Evolutionary conservation across 2,888 invertebrate species (phyloP), one percentile per base, ranked within the genome.

Genomic region (Graphium colonna): DNA sequence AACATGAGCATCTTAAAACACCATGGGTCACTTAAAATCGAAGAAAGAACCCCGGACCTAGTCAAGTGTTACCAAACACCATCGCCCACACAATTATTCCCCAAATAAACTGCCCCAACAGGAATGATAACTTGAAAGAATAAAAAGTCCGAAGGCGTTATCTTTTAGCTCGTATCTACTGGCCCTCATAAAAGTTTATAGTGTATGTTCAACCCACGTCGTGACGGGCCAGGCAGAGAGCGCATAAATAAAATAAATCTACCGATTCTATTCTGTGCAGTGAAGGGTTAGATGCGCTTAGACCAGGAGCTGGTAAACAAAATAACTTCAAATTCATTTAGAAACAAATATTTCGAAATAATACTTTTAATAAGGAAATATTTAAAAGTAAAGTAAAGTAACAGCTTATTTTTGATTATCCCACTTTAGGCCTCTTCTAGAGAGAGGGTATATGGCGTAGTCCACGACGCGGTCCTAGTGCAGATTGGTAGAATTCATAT

Each of bases 121-220:
- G 53, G 54, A 28, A 54, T 60, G 33, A 33, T 17, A 52, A 13
- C 57, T 67, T 61, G 57, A 54, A 55, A 59, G 60, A 59, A 61
- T 71, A 72, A 74, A 73, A 67, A 61, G 57, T 52, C 55, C 51
- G 56, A 51, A 59, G 16, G 9, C 43, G 36, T 44, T 51, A 51
- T 51, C 51, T 51, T n/a, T 8, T 15, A 21, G 15, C 47, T 63
- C 68, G 73, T 77, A 76, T 76, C 77, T 61, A 56, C 62, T 66
- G 68, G 69, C 56, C 62, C 67, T 72, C 69, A 78, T 81, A 77
- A 80, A 80, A 70, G 62, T 81, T 78, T 69, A 80, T 71, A 69
- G 74, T 65, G 71, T 72, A 65, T 72, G 73, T 70, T 69, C 73
- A 66, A 65, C 67, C 71, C 72, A 70, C 71, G 73, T 65, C 44